Evolutionary conservation across 2,888 invertebrate species (phyloP), one percentile per base, ranked within the genome.

Genomic region (Hedya salicella): DNA sequence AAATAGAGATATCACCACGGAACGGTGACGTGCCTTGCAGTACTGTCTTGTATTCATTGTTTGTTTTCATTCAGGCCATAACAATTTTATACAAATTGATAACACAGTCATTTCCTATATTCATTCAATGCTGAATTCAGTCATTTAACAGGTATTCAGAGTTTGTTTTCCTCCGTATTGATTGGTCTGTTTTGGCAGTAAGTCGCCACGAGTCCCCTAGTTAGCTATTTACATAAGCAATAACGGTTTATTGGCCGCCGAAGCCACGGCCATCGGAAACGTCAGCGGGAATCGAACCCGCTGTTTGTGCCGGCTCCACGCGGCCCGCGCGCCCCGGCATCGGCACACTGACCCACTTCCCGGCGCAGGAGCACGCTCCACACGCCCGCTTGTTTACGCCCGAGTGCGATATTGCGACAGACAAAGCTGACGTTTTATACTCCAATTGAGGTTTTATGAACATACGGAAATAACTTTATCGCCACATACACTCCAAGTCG

Each of bases 331-430:
- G 5, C 25, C 25, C 25, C 25, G 25, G 5, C 6, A 6, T 39
- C 53, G 54, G 40, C 54, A 54, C 54, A 42, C 17, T 56, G 56
- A 56, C 56, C 56, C 17, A 56, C 17, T 56, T 56, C 56, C 25
- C 5, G n/a, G 25, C 3, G 25, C 25, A 25, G 25, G 25, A 25
- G 25, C 25, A 25, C 4, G 25, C 25, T 6, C 25, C 6, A 6
- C 4, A 25, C 25, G 25, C 5, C 25, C 25, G 25, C 5, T 25
- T 56, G 56, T 56, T 56, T 56, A 30, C 44, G 56, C 16, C 30
- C 8, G 25, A 25, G 25, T 25, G 25, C 25, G 25, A 25, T 25
- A 25, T 25, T 25, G 25, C 25, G 25, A 25, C 6, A 25, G 25
- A 56, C 44, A 56, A 56, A 4, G 30, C 30, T 16, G 25, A 25